Evolutionary conservation across 2,113 vertebrate genomes (phyloP), one percentile per base, ranked within the genome.

Genomic region (Mesocricetus auratus): DNA sequence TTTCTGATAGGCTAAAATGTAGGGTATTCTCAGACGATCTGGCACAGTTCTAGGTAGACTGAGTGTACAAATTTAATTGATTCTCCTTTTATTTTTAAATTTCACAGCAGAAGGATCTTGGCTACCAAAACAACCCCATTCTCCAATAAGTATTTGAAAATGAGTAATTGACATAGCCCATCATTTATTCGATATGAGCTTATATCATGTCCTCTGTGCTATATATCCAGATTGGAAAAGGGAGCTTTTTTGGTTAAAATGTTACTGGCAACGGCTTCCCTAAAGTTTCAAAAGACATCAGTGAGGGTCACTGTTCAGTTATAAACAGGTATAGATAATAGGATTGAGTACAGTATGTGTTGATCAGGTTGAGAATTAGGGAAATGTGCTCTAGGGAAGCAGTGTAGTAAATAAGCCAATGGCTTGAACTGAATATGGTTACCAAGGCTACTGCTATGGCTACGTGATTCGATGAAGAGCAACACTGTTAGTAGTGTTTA

Each of bases 61-160:
- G 71, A 56, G 39, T 94, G 66, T 50, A 91, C 82, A 89, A 9
- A 88, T 94, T 92, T 90, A 95, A 92, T 79, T 96, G 93, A 96
- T 96, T 96, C 69, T 93, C 62, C 66, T 90, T 97, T 95, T 95
- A 94, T 96, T 95, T 97, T 97, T 95, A 97, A 96, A 64, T 94
- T 95, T 24, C 62, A 69, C 42, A 95, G 88, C 96, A 97, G 91
- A 94, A 94, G 94, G 89, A 85, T n/a, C 58, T 56, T 94, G 42
- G 29, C 42, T 89, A 75, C 92, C 71, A 96, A 90, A 92, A 94
- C 90, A 93, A 95, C 68, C 60, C 53, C 29, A 82, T 81, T 82
- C 94, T 69, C 78, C 75, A 88, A 42, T 81, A 90, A 86, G 86
- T 92, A 66, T 90, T 92, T 92, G 81, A 74, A 96, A 92, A 90